Evolutionary conservation across 2,113 vertebrate genomes (phyloP).

Genomic region (Tragelaphus buxtoni): DNA sequence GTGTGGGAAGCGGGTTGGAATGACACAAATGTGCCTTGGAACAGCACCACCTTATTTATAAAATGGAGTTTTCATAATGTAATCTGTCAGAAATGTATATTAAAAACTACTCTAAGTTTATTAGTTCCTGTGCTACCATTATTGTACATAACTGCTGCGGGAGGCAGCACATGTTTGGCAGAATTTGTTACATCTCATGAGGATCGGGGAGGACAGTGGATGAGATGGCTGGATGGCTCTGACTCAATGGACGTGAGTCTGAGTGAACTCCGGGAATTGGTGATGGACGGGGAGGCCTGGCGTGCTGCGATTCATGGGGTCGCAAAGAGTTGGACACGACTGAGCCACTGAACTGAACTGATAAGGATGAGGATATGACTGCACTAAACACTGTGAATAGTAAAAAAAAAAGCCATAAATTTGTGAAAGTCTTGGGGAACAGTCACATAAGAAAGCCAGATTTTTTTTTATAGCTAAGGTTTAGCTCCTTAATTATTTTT

Average conservation of each 20-base stretch:
- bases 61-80: background rate
- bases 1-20: background rate
- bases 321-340: fast-evolving
- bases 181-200: conserved; percentile 20
- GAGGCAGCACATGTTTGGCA: background rate
- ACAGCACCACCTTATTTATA: background rate
- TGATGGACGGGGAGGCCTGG: too few species aligned
- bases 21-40: background rate
- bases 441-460: background rate
- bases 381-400: background rate
- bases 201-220: background rate
- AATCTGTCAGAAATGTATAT: background rate
- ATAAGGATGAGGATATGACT: background rate
- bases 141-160: background rate
- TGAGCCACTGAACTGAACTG: too few species aligned
- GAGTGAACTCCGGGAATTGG: too few species aligned
- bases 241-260: too few species aligned
- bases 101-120: background rate
- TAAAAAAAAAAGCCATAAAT: background rate
- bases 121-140: background rate
- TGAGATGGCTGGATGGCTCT: too few species aligned
- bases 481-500: background rate
- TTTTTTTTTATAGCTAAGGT: background rate
- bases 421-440: background rate
- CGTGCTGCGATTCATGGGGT: too few species aligned